Conservation (phyloP, 2,113 vertebrate species). For the Megaceryle maxima region DNA sequence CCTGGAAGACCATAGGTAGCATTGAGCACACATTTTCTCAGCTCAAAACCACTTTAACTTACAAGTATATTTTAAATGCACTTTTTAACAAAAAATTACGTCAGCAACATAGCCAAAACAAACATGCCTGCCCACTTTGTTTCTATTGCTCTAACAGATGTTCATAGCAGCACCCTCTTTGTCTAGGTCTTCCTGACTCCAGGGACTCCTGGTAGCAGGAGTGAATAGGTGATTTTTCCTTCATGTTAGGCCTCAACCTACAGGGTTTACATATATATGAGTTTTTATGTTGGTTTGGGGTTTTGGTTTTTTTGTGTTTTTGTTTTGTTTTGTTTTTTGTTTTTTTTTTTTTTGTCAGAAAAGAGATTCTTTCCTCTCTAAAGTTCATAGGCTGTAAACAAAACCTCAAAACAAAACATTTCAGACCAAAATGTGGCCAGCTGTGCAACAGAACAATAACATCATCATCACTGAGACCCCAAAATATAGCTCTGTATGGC, state of each 20-base stretch:
- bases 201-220: not conserved
- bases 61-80: not conserved
- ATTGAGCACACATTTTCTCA: not conserved
- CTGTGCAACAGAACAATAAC: not conserved
- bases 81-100: not conserved
- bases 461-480: not conserved
- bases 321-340: not conserved
- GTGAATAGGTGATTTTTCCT: not conserved
- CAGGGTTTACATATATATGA: not conserved
- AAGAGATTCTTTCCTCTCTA: not conserved
- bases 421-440: not conserved
- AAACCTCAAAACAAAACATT: not conserved
- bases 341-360: not conserved
- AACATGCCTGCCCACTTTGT: not conserved
- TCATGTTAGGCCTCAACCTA: not conserved
- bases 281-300: not conserved
- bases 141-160: not conserved
- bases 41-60: not conserved
- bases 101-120: not conserved
- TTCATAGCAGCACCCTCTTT: not conserved
- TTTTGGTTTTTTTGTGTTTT: too few relatives aligned
- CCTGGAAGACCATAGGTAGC: not conserved
- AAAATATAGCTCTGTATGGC: not conserved
- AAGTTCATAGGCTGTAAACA: not conserved
- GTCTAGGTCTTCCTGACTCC: not conserved